A percentile compares a stretch with the other conserved stretches of the same genome.
Evolutionary conservation across 2,888 invertebrate species (phyloP).

Genomic region (Pristionchus arcanus): DNA sequence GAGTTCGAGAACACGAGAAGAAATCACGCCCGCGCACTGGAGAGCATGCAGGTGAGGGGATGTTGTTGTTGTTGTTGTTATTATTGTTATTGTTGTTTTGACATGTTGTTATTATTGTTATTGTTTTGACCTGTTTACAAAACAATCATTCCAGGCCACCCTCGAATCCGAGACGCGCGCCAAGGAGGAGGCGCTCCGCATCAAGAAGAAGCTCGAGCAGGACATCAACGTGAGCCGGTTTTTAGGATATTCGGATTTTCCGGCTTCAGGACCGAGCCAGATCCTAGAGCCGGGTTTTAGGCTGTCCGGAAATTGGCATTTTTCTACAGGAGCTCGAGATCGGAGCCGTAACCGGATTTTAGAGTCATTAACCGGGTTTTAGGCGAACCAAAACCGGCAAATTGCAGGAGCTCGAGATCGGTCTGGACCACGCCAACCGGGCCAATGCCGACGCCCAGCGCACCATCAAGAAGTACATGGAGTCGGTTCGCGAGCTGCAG

Average conservation of each 20-base stretch:
- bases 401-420: slow-evolving; percentile 92
- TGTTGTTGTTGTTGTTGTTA: too few relatives aligned
- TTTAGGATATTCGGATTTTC: background rate
- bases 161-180: slow-evolving; percentile 75
- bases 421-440: slow-evolving; percentile 98
- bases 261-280: background rate
- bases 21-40: slow-evolving; percentile 99
- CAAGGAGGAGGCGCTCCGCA: slow-evolving; percentile 92
- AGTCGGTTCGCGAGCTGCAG: slow-evolving; percentile 88
- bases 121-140: too few relatives aligned
- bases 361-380: background rate
- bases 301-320: background rate
- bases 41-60: slow-evolving; percentile 90
- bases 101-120: too few relatives aligned
- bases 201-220: slow-evolving; percentile 99
- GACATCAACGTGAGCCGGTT: slow-evolving; percentile 90
- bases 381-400: too few relatives aligned
- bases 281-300: background rate
- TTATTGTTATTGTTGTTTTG: background rate
- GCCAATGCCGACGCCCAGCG: slow-evolving; percentile 85
- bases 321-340: background rate
- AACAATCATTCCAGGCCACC: slow-evolving; percentile 65
- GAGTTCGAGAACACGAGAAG: slow-evolving; percentile 98
- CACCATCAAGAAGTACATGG: slow-evolving; percentile 94
- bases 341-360: background rate